Evolutionary conservation across 2,888 invertebrate species (phyloP).

Genomic region (Acanthacorydalis orientalis): DNA sequence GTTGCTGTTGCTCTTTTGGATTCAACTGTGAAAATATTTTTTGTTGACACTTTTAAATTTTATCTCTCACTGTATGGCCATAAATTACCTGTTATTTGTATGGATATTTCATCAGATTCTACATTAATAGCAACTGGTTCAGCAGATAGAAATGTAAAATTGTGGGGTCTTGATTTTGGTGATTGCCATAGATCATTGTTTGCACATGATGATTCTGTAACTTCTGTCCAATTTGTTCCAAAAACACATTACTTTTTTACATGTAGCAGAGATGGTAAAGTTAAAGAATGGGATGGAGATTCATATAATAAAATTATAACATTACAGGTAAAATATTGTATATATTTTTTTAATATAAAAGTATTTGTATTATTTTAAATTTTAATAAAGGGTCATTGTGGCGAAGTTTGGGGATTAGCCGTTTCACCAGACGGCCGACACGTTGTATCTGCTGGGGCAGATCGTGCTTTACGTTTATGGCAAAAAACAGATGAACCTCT

Average conservation of each 20-base stretch:
- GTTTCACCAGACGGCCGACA: conserved; percentile 70
- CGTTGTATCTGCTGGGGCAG: conserved; percentile 67
- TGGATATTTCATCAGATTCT: conserved; percentile 86
- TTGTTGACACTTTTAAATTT: conserved; percentile 86
- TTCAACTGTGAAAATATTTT: conserved; percentile 89
- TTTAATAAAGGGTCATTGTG: conserved; percentile 55
- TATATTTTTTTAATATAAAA: background rate
- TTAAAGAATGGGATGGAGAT: conserved; percentile 97
- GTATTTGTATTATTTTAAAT: background rate
- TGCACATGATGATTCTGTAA: conserved; percentile 92
- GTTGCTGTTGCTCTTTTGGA: conserved; percentile 83
- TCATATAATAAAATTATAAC: conserved; percentile 80
- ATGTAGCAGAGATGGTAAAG: conserved; percentile 79
- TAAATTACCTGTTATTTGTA: conserved; percentile 78
- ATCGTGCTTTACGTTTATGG: conserved; percentile 73
- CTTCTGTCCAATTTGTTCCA: conserved; percentile 74
- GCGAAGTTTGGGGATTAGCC: conserved; percentile 56
- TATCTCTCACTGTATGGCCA: conserved; percentile 92
- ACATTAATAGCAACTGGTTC: conserved; percentile 84
- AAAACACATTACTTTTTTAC: conserved; percentile 88
- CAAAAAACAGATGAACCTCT: conserved; percentile 76
- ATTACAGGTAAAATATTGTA: conserved; percentile 40
- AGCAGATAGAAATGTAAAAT: conserved; percentile 86
- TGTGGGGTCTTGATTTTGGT: conserved; percentile 99
- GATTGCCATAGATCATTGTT: conserved; percentile 92